A percentile compares a stretch with the other conserved stretches of the same genome.
These are phyloP conservation scores for Tinamus guttatus DNA, from an alignment of 2,113 vertebrate species.

Conservation along the genomic window DNA sequence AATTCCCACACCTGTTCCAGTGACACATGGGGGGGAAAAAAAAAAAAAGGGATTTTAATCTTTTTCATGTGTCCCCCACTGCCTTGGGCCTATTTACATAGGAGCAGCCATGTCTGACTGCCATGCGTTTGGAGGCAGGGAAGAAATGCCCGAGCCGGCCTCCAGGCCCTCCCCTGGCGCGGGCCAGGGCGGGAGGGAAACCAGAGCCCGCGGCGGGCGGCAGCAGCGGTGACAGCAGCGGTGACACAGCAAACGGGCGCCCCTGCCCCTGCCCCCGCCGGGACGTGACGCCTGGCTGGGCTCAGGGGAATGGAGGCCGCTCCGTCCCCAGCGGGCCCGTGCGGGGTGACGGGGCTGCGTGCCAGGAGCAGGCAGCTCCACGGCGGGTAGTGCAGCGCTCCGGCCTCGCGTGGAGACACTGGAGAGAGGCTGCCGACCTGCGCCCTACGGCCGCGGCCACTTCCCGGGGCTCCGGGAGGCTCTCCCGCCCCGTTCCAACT, in stretches of 20 bases:
- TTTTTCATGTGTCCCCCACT: not conserved
- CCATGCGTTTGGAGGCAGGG: not conserved
- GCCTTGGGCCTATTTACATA: not conserved
- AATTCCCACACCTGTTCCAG: not conserved
- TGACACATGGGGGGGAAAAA: rapidly evolving
- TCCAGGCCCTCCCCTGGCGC: not conserved
- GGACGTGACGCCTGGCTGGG: too few relatives aligned
- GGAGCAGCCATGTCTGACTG: not conserved
- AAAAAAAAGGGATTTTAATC: not conserved
- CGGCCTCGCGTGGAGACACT: not conserved
- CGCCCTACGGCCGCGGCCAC: not conserved
- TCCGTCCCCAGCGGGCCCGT: not conserved
- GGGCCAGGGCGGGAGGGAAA: not conserved
- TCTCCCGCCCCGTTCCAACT: not conserved
- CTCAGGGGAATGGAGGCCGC: not conserved
- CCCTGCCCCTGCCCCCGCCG: too few relatives aligned
- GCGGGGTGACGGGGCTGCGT: too few relatives aligned
- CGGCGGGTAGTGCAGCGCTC: not conserved
- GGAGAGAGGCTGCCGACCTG: not conserved
- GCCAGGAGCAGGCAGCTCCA: too few relatives aligned
- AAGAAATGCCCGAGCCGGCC: not conserved
- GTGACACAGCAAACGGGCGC: not conserved
- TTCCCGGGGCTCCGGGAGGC: rapidly evolving
- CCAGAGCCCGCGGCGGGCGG: not conserved
- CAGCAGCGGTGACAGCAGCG: not conserved